Evolutionary conservation across 2,797 vertebrate species (phyloP), one percentile per base, ranked within the genome.

Genomic region (Spinus pinus): DNA sequence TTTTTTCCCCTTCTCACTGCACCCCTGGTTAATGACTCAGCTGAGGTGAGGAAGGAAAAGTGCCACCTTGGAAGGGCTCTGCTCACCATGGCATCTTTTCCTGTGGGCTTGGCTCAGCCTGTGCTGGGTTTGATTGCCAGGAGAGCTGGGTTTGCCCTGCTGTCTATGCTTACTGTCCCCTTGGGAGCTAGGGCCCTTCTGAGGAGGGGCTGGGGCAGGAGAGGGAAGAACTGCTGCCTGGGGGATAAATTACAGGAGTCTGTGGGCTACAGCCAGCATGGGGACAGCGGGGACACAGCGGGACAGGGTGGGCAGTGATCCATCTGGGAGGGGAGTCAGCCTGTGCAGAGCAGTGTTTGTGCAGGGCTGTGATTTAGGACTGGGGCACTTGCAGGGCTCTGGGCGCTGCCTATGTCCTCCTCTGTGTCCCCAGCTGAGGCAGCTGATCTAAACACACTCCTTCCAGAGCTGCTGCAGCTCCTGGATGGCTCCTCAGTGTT

Each of bases 281-380:
- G 7, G n/a, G 28, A 70, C 30, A 77, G 33, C 5, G 7, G 62
- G 58, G 50, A 46, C 47, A 57, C 31, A 49, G 62, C 0, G 0
- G n/a, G 25, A 31, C 0, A 0, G 16, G 8, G 11, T 35, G 39
- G 56, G 61, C 66, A 41, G 33, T 7, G 22, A 49, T 16, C n/a
- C 58, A 2, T 10, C 56, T 28, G 64, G 31, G 41, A 19, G 17
- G 25, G 24, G 17, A 37, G 14, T 16, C 42, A 44, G 42, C 22
- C 74, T 39, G n/a, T 49, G 49, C 24, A 22, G 17, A n/a, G 33
- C 23, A 56, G 25, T 11, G 23, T 28, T 37, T 22, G 2, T 25
- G 9, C 7, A 31, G 53, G 47, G 6, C 28, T 7, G 0, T 28
- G 44, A 35, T 80, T 54, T 31, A 33, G 33, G 35, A 35, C 24